These are phyloP conservation scores for Brachyhypopomus occidentalis DNA, from an alignment of 2,113 vertebrate species.

Conservation along the genomic window DNA sequence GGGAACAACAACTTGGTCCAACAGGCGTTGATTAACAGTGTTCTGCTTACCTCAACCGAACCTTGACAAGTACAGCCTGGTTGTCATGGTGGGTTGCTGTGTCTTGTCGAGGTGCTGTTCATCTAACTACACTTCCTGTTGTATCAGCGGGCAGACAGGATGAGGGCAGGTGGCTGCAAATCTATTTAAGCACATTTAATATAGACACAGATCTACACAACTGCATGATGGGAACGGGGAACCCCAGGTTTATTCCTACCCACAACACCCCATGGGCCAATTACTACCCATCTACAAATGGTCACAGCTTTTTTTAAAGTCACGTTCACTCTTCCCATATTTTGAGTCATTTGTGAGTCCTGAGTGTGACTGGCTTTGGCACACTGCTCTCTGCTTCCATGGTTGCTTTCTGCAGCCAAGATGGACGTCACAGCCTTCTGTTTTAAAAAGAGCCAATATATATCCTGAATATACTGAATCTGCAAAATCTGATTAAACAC, in stretches of 20 bases:
- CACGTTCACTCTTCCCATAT: neutral
- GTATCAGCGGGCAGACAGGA: too few species aligned
- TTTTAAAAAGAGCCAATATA: neutral
- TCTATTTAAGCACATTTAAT: too few species aligned
- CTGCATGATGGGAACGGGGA: too few species aligned
- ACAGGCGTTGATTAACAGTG: constrained; percentile 14
- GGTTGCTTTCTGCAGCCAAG: neutral
- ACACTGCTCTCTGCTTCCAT: neutral
- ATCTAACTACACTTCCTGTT: neutral
- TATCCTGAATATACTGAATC: too few species aligned
- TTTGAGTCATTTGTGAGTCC: neutral
- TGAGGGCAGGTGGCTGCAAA: too few species aligned
- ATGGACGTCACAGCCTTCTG: neutral
- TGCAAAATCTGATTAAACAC: too few species aligned
- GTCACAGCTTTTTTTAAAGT: too few species aligned
- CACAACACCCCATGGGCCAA: too few species aligned
- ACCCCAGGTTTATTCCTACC: too few species aligned
- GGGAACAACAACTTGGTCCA: constrained; percentile 19
- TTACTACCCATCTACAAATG: too few species aligned
- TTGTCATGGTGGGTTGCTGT: neutral
- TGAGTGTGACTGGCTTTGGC: neutral
- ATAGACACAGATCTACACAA: too few species aligned
- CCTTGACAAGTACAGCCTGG: constrained; percentile 11
- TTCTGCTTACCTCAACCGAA: constrained; percentile 22
- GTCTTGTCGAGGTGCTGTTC: neutral